Conservation (phyloP, 2,113 vertebrate genomes). For the Barbus barbus region DNA sequence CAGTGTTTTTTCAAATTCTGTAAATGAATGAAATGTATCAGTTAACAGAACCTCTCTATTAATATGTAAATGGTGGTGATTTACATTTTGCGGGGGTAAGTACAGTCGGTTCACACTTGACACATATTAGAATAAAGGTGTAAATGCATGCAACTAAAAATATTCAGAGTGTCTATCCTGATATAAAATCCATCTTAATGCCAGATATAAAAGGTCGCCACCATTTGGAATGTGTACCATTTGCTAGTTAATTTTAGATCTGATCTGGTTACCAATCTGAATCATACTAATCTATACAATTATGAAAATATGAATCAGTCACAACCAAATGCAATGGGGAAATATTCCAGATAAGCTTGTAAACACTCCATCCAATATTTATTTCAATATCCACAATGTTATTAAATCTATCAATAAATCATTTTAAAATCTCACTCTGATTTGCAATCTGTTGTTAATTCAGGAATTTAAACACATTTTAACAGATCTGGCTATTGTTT, state of each 20-base stretch:
- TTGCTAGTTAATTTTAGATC: neutral
- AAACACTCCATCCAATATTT: neutral
- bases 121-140: neutral
- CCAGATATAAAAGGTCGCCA: neutral
- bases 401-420: neutral
- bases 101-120: neutral
- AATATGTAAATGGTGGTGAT: neutral
- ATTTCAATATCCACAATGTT: neutral
- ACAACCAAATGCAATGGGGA: neutral
- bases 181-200: too few species aligned
- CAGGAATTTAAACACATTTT: neutral
- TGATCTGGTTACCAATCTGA: neutral
- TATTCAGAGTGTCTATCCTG: neutral
- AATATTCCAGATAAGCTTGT: too few species aligned
- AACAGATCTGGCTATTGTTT: neutral
- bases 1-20: neutral
- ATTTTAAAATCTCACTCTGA: neutral
- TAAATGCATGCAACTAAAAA: neutral
- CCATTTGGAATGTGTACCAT: neutral
- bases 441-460: too few species aligned
- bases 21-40: neutral
- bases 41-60: neutral
- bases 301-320: neutral
- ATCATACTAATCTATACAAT: neutral
- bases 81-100: neutral